These are phyloP conservation scores for Philonicus albiceps DNA, from an alignment of 2,888 invertebrate species.

Conservation along the genomic window DNA sequence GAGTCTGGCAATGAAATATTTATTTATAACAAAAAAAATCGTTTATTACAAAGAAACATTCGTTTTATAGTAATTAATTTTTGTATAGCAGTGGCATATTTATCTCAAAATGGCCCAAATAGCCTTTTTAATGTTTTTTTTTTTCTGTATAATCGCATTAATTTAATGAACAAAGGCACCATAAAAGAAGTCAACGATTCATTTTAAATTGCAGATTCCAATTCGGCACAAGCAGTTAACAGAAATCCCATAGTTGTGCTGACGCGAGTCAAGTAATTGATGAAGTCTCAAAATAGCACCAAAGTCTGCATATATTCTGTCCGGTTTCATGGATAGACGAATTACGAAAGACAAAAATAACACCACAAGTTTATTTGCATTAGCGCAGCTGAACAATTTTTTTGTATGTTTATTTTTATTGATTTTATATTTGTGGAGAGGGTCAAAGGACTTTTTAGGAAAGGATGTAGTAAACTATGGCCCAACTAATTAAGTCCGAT, in stretches of 20 bases:
- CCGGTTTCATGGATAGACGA: not conserved
- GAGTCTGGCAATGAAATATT: too few species aligned
- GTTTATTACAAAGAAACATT: not conserved
- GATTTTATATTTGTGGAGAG: not conserved
- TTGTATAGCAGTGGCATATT: not conserved
- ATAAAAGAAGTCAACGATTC: not conserved
- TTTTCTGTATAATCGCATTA: not conserved
- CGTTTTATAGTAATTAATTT: not conserved
- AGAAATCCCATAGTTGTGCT: slow-evolving; percentile 8
- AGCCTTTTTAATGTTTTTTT: not conserved
- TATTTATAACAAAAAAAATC: too few species aligned
- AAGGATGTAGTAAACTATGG: not conserved
- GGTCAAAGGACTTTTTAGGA: not conserved
- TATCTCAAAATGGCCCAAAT: not conserved
- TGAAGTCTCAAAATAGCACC: slow-evolving; percentile 11
- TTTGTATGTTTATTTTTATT: not conserved
- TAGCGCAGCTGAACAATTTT: not conserved
- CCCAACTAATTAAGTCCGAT: not conserved
- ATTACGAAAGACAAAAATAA: slow-evolving; percentile 11
- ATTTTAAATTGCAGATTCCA: slow-evolving; percentile 14
- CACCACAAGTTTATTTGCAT: not conserved
- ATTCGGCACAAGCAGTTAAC: not conserved
- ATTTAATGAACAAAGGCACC: not conserved
- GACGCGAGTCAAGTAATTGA: slow-evolving; percentile 17
- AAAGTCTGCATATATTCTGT: slow-evolving; percentile 18